Evolutionary conservation across 1,140 invertebrate genomes (phyloP).

Genomic region (Drosophila novamexicana): DNA sequence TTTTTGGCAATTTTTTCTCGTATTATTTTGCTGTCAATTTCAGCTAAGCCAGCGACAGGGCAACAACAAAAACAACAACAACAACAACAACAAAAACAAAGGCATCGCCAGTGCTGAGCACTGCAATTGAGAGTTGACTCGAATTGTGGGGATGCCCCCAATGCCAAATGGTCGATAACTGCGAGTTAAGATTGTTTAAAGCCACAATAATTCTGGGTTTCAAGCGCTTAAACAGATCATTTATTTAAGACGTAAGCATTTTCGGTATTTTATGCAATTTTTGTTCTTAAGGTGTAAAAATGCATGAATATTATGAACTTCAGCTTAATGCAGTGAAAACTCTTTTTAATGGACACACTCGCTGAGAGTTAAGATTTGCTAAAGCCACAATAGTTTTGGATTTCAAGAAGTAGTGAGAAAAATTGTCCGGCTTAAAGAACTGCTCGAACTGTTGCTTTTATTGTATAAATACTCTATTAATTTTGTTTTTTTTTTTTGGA

Average conservation of each 20-base stretch:
- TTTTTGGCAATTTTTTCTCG: constrained; percentile 54
- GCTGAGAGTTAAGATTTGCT: no score
- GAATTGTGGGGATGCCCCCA: constrained; percentile 31
- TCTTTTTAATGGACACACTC: no score
- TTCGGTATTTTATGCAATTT: not conserved
- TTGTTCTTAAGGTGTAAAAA: not conserved
- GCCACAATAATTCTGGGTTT: not conserved
- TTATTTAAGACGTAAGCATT: not conserved
- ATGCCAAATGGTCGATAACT: not conserved
- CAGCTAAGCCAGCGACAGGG: constrained; percentile 34
- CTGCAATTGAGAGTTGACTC: constrained; percentile 22
- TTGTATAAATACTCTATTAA: no score
- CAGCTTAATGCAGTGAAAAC: no score
- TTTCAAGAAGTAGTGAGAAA: no score
- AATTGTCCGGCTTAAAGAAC: no score
- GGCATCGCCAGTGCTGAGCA: constrained; percentile 4
- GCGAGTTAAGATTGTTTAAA: not conserved
- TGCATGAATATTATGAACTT: no score
- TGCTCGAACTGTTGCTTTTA: no score
- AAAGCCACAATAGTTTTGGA: no score
- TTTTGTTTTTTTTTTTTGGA: no score
- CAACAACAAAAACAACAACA: not conserved
- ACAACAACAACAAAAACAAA: not conserved
- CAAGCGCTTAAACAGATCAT: no score
- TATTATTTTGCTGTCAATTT: constrained; percentile 63